Evolutionary conservation across 2,888 invertebrate species (phyloP).

Genomic region (Epiblema foenella): DNA sequence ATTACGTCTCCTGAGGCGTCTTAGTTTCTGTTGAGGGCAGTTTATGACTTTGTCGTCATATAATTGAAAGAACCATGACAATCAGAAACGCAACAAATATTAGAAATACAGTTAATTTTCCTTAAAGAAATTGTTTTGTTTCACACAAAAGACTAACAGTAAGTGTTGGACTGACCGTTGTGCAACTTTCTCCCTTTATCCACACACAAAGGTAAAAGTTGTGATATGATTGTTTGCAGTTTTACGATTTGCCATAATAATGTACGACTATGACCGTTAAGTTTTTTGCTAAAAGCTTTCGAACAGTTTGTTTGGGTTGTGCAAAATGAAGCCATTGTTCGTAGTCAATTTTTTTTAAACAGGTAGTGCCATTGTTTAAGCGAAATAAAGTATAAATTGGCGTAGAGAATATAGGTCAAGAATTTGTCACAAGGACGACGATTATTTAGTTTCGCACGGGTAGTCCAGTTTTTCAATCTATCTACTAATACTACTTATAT

Average conservation of each 20-base stretch:
- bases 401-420: constrained; percentile 24
- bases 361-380: constrained; percentile 25
- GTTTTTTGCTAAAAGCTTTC: constrained; percentile 55
- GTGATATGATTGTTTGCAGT: constrained; percentile 63
- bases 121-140: constrained; percentile 59
- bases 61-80: not conserved
- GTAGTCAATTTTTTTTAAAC: constrained; percentile 19
- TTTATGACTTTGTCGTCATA: not conserved
- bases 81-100: constrained; percentile 47
- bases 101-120: constrained; percentile 57
- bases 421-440: not conserved
- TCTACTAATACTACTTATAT: too few species aligned
- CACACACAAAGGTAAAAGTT: constrained; percentile 74
- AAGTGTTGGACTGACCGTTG: constrained; percentile 75
- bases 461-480: too few species aligned
- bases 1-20: too few species aligned
- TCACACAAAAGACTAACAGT: constrained; percentile 66
- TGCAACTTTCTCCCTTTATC: constrained; percentile 83
- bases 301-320: constrained; percentile 38
- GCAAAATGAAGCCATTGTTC: constrained; percentile 33
- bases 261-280: constrained; percentile 52
- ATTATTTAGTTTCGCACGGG: too few species aligned
- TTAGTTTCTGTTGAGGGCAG: not conserved
- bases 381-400: not conserved
- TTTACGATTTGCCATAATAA: constrained; percentile 64